Evolutionary conservation across 2,888 invertebrate genomes (phyloP), one percentile per base, ranked within the genome.

Genomic region (Pilophorus perplexus): DNA sequence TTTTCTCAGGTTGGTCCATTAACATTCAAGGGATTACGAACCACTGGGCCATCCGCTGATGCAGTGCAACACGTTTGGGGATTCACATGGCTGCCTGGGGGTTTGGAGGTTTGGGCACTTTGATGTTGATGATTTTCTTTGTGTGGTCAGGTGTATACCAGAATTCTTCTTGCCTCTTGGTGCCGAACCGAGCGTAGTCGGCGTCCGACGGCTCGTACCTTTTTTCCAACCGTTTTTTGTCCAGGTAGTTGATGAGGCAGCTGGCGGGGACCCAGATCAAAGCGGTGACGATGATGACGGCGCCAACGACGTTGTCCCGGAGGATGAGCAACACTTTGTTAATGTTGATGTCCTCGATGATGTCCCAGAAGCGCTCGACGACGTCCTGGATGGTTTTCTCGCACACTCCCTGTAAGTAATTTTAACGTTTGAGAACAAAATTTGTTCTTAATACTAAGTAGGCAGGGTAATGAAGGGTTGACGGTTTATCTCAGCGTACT

Each of bases 331-430:
- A 81, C 73, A 93, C 91, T 75, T 92, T 91, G 77, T 93, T 94
- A 68, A 94, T 93, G 78, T 93, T 93, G 67, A 95, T 93, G 74
- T 95, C 93, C 78, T 96, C 95, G 69, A 97, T 95, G 57, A 97
- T 94, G 76, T 94, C 93, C 94, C 96, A 97, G 78, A 97, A 93
- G 27, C 96, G 84, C 77, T 95, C 93, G 8, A 96, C 93, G 22
- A 96, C 92, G 76, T 96, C 95, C 76, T 93, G 93, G 68, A 93
- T 90, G 0, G 93, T 93, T 78, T 94, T 93, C 77, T 94, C 92
- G 75, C 96, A 97, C 23, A 89, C 83, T 6, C 96, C 96, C 92
- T 95, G 77, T 3, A 78, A 52, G 33, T 12, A 33, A 33, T 33
- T n/a, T 6, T 33, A 33, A 33, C 33, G 33, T n/a, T n/a, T n/a